Base-by-base conservation (phyloP, 2,113 vertebrate genomes). In the Rana temporaria region DNA sequence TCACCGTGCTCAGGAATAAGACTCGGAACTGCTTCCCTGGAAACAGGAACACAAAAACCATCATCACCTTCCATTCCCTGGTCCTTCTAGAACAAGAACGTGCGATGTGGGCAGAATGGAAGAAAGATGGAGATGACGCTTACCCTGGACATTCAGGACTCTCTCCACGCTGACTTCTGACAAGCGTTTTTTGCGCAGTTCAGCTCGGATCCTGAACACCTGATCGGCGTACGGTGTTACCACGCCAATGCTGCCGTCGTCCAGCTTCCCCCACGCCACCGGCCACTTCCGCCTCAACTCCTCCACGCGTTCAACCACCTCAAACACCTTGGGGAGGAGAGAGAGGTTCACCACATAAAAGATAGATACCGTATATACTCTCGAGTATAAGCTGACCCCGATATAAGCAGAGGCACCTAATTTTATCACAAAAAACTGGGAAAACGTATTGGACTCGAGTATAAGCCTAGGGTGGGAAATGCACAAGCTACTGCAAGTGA, bases 111-210 rank as follows among this genome's bases (percentile, higher is more conserved):
- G 34, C 34, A 8, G 34, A 38, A 38, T 8, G 34, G 4, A 38
- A 38, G 34, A 38, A 38, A 2, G 6, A 6, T 38, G 34, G 7
- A 38, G 6, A 38, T 14, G 42, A 19, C n/a, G 78, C 95, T 95
- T 89, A 99, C 98, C 98, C 95, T 99, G 98, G 84, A 99, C 98
- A 56, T 99, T 99, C 59, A 99, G 95, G 84, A 99, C 98, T 86
- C 98, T 93, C 89, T 99, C 98, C 72, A 99, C 98, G 82, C 96
- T 99, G 91, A 99, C 97, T 84, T 99, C 98, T 0, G 94, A 96
- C 81, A 99, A 93, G n/a, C 97, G 94, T 88, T 99, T 99, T 87
- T 99, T 99, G 67, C 98, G 93, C 34, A 99, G 96, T 65, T 99
- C 97, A 8, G 97, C 97, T 16, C 98, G 96, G 85, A 99, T 99